Base-by-base conservation (phyloP, 2,113 vertebrate genomes). In the Pluvianellus socialis region DNA sequence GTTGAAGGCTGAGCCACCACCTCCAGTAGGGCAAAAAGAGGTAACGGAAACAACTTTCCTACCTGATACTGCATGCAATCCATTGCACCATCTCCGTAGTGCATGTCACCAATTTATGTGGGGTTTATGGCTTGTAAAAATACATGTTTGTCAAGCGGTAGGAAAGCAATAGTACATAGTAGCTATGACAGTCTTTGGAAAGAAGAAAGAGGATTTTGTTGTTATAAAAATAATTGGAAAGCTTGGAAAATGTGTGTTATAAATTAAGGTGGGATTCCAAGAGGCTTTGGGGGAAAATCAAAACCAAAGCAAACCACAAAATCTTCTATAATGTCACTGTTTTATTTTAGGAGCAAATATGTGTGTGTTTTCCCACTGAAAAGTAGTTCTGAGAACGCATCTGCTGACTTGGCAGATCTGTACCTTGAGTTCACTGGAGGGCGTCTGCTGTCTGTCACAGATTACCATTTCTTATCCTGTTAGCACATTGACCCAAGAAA, bases 11-110 rank as follows among this genome's bases (percentile, higher is more conserved):
- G 92, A 97, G 73, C 92, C 91, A 47, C 86, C 96, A 72, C 92
- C 94, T 90, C 74, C 96, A 67, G 52, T 95, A 97, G 97, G 95
- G 96, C 80, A 81, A 91, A 97, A 97, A 97, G 97, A 98, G 97
- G 97, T 98, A 98, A 98, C 77, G 86, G 94, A 71, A 95, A 86
- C 26, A 28, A 88, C 74, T 96, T 96, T 97, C 91, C 74, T 97
- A 44, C 81, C 35, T 96, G 77, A 63, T 96, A 86, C 77, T 98
- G 97, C 97, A 98, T 97, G 97, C 89, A 49, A 52, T 81, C 53
- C 27, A 4, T 91, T 62, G 81, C 91, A 92, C 79, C 74, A 67
- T 79, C 77, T 94, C 72, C 0, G 0, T 94, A 95, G 86, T 96
- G 97, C 97, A 97, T 98, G 97, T 56, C 81, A 95, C 90, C 18